Base-by-base conservation (phyloP, 1,140 invertebrate species). In the Drosophila melanica region DNA sequence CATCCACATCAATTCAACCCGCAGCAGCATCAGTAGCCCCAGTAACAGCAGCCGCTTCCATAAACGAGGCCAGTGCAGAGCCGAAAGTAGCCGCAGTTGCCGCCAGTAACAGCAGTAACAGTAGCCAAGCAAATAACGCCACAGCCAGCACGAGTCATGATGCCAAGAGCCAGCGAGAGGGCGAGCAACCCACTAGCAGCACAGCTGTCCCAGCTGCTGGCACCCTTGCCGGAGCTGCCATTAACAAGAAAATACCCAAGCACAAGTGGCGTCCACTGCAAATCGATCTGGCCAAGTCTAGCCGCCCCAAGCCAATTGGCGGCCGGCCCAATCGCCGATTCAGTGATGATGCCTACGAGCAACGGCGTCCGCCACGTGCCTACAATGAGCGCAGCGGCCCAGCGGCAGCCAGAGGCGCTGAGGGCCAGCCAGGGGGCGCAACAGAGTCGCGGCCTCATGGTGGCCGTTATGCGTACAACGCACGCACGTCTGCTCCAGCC, bases 181-280 rank as follows among this genome's bases (percentile, higher is more conserved):
- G 65, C 68, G 81, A 87, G 63, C 59, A 75, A 72, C 59, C 76
- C 65, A 48, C 76, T 75, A 65, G 70, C 76, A 73, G 59, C 63
- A 18, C 79, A 74, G 59, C 64, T 89, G 67, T 73, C 73, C 58
- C 79, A 89, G 64, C 75, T 84, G 16, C 75, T 79, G 62, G 77
- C 79, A 14, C 90, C 76, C 7, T 73, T 77, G 75, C 86, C 75
- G 74, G 77, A 74, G 77, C 81, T 81, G 79, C 76, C 77, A 68
- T 90, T 53, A 93, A 93, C 69, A 79, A 90, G 70, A 91, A 90
- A 94, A 94, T 93, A 54, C 93, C 93, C 50, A 96, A 95, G 90
- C 94, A 96, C 75, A 96, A 95, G 92, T 96, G 96, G 96, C 94
- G 96, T 45, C 95, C 95, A 20, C 89, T 96, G 53, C 95, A 95